Evolutionary conservation across 2,113 vertebrate species (phyloP).

Genomic region (Boulengeromyrus knoepffleri): DNA sequence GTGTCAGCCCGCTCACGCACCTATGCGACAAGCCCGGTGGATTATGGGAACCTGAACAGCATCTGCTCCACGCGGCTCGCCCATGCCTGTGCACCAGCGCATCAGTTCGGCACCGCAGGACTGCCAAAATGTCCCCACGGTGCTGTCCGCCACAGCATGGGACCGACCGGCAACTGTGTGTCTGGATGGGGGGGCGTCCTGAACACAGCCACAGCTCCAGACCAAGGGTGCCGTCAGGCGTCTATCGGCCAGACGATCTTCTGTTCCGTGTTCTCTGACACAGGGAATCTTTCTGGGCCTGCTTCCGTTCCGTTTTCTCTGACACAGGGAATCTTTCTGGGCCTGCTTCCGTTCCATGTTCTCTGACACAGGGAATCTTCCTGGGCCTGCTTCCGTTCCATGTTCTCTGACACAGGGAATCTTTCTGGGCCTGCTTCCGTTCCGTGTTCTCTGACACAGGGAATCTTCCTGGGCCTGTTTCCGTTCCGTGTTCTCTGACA

Average conservation of each 20-base stretch:
- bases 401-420: slow-evolving; percentile 28
- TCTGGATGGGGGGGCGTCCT: background rate
- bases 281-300: slow-evolving; percentile 18
- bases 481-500: slow-evolving; percentile 40
- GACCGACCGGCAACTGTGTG: background rate
- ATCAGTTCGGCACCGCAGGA: background rate
- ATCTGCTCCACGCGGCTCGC: background rate
- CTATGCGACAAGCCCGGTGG: background rate
- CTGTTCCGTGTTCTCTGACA: slow-evolving; percentile 40
- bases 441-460: background rate
- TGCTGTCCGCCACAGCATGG: background rate
- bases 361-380: slow-evolving; percentile 26
- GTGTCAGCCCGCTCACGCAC: background rate
- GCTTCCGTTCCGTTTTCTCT: slow-evolving; percentile 43
- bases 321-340: slow-evolving; percentile 25
- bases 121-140: background rate
- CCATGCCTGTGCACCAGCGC: background rate
- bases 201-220: slow-evolving; percentile 17
- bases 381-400: slow-evolving; percentile 30
- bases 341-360: slow-evolving; percentile 32
- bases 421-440: slow-evolving; percentile 29
- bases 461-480: slow-evolving; percentile 33
- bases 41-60: background rate
- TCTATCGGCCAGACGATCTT: slow-evolving; percentile 68
- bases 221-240: slow-evolving; percentile 56